Percentiles rank a stretch among this genome's conserved stretches.
Evolutionary conservation across 1,140 invertebrate species (phyloP).

Genomic region (Copidosoma floridanum): DNA sequence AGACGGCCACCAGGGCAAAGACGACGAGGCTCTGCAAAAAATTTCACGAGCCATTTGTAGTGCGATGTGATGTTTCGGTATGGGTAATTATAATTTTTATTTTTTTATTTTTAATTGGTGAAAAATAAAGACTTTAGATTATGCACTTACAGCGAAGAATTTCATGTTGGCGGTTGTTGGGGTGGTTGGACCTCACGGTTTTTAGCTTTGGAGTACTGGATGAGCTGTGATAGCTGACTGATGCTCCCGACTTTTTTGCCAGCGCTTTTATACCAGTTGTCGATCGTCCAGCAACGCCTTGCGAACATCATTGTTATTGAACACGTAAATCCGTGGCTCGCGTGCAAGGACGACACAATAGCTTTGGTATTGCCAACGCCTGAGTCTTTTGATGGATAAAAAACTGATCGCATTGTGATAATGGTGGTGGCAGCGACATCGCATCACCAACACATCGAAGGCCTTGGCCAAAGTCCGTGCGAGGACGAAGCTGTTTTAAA

Average conservation of each 20-base stretch:
- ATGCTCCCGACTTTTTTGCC: background rate
- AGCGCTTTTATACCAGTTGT: too few relatives aligned
- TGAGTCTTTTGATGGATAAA: background rate
- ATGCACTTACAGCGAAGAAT: slow-evolving; percentile 22
- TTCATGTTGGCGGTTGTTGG: slow-evolving; percentile 16
- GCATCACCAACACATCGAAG: background rate
- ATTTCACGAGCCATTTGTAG: too few relatives aligned
- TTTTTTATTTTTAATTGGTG: too few relatives aligned
- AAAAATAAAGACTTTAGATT: slow-evolving; percentile 9
- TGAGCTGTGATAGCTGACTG: slow-evolving; percentile 20
- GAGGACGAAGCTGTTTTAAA: background rate
- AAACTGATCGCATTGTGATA: slow-evolving; percentile 10
- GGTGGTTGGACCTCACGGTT: slow-evolving; percentile 5
- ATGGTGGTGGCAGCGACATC: background rate
- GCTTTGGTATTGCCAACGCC: slow-evolving; percentile 13
- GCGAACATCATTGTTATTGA: slow-evolving; percentile 24
- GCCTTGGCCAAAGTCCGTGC: slow-evolving; percentile 7
- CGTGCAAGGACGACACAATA: slow-evolving; percentile 18
- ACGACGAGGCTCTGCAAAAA: slow-evolving; percentile 7
- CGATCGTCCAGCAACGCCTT: background rate
- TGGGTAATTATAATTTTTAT: too few relatives aligned
- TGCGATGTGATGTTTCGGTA: too few relatives aligned
- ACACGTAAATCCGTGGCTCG: background rate
- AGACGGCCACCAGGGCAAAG: background rate
- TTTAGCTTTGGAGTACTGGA: background rate